phyloP scores from a whole-genome alignment of 53 echinoderm and acorn worm genomes.

The Arbacia lixula region DNA sequence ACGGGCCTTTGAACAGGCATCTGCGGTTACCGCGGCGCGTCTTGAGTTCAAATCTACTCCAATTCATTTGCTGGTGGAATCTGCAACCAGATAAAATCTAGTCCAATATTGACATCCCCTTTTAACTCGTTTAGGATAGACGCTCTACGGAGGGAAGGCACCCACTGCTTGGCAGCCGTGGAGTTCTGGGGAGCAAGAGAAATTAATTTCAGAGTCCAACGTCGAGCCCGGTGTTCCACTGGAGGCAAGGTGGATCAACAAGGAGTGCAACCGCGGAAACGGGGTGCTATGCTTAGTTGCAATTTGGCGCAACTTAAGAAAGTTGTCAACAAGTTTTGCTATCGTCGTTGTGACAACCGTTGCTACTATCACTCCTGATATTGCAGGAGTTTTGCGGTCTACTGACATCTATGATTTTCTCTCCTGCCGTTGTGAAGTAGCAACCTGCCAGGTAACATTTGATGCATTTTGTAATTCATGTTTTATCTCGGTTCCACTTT shows the following conservation, averaged over 20 bases:
- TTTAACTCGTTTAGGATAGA: slow-evolving; percentile 29
- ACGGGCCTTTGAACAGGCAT: slow-evolving; percentile 14
- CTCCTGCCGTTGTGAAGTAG: too few relatives aligned
- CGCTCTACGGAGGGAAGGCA: slow-evolving; percentile 1
- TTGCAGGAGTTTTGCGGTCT: too few relatives aligned
- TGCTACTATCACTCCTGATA: slow-evolving; percentile 3
- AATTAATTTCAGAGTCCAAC: too few relatives aligned
- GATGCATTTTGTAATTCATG: too few relatives aligned
- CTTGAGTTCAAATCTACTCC: neutral
- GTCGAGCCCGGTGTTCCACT: neutral
- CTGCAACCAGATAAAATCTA: slow-evolving; percentile 41
- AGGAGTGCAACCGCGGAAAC: neutral
- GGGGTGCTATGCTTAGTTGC: slow-evolving; percentile 32
- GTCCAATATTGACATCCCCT: slow-evolving; percentile 24
- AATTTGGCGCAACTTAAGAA: slow-evolving; percentile 37
- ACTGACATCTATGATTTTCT: too few relatives aligned
- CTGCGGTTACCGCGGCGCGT: neutral
- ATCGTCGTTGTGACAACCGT: neutral
- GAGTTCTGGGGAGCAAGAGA: neutral
- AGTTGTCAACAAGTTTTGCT: slow-evolving; percentile 36
- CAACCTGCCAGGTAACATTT: too few relatives aligned
- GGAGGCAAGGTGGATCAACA: neutral
- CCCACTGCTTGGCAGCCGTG: neutral
- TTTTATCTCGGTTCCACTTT: too few relatives aligned
- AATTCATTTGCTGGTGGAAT: slow-evolving; percentile 10